Conservation (phyloP, 2,797 vertebrate genomes). For the Vespertilio murinus region DNA sequence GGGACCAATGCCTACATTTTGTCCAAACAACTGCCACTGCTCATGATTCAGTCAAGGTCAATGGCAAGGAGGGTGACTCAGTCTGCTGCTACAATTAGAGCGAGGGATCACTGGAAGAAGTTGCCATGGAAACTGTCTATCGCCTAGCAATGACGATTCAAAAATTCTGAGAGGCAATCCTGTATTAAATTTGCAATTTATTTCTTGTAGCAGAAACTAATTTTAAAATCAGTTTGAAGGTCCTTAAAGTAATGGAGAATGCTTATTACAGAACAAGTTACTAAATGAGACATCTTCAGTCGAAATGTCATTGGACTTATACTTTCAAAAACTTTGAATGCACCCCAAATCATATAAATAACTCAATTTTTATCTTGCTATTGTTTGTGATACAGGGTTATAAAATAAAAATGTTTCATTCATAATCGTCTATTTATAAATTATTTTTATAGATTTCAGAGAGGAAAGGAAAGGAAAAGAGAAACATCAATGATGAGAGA, state of each 20-base stretch:
- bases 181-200: conserved; percentile 67
- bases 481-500: no score
- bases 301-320: not conserved
- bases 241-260: conserved; percentile 49
- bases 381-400: not conserved
- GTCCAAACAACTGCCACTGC: conserved; percentile 42
- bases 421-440: not conserved
- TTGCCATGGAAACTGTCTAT: conserved; percentile 62
- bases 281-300: conserved; percentile 24
- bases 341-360: not conserved
- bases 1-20: conserved; percentile 18
- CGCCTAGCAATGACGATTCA: conserved; percentile 50
- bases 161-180: conserved; percentile 59
- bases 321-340: conserved; percentile 47
- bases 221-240: conserved; percentile 47
- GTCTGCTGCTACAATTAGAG: conserved; percentile 50
- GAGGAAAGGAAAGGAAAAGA: no score
- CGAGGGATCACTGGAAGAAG: conserved; percentile 36
- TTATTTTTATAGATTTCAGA: no score
- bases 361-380: not conserved
- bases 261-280: conserved; percentile 19
- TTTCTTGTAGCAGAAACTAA: conserved; percentile 56
- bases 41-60: conserved; percentile 50
- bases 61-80: conserved; percentile 35
- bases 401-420: not conserved